phyloP scores from a whole-genome alignment of 2,113 vertebrate species.

The Recurvirostra avosetta region DNA sequence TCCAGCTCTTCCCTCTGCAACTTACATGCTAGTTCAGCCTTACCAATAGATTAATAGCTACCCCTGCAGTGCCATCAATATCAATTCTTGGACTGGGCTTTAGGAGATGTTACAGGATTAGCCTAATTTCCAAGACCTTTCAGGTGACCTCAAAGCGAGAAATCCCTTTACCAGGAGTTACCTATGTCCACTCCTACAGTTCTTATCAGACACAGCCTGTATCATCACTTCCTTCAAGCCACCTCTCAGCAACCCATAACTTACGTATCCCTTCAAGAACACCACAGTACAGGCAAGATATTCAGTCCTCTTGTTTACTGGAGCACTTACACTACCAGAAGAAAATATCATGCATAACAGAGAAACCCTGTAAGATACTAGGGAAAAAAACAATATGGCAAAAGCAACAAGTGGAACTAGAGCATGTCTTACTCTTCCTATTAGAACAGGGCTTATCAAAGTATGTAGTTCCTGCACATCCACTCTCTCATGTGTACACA shows the following conservation, averaged over 20 bases:
- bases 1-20: neutral
- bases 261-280: neutral
- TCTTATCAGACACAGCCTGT: neutral
- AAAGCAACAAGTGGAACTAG: neutral
- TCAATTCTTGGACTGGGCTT: neutral
- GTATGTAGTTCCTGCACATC: neutral
- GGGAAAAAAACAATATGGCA: neutral
- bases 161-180: neutral
- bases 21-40: neutral
- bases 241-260: neutral
- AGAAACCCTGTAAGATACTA: neutral
- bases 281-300: neutral
- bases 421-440: neutral
- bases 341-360: neutral
- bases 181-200: neutral
- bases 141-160: neutral
- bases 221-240: neutral
- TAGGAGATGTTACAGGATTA: neutral
- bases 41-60: neutral
- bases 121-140: neutral
- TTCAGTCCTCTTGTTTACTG: neutral
- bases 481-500: neutral
- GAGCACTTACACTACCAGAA: fast-evolving
- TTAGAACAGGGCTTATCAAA: neutral
- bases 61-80: neutral